phyloP scores from a whole-genome alignment of 1,140 invertebrate species.

The Teleopsis dalmanni region DNA sequence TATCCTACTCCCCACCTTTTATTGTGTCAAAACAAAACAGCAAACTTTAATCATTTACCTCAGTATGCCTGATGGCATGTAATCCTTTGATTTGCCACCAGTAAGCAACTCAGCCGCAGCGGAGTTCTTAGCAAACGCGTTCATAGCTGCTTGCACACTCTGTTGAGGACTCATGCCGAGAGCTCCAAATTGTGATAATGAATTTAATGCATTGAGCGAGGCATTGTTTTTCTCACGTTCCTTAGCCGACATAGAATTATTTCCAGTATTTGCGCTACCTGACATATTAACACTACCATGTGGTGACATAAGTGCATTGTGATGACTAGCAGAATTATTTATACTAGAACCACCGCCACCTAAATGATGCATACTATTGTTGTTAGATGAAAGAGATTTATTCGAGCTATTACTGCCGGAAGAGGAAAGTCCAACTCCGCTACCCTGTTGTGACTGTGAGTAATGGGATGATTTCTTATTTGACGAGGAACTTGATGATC shows the following conservation, averaged over 20 bases:
- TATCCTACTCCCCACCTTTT: constrained; percentile 4
- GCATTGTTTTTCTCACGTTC: constrained; percentile 40
- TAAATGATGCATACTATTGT: constrained; percentile 6
- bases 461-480: too few species aligned
- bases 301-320: constrained; percentile 26
- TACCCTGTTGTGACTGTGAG: constrained; percentile 14
- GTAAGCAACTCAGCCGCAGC: constrained; percentile 15
- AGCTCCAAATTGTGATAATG: constrained; percentile 37
- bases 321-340: constrained; percentile 2
- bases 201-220: constrained; percentile 40
- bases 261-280: neutral
- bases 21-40: constrained; percentile 7
- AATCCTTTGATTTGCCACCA: constrained; percentile 29
- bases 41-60: constrained; percentile 38
- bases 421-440: neutral
- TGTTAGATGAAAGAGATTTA: constrained; percentile 1
- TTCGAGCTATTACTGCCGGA: constrained; percentile 2
- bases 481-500: constrained; percentile 39
- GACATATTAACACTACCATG: constrained; percentile 16
- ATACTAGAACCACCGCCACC: constrained; percentile 1
- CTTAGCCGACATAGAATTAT: constrained; percentile 8
- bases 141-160: constrained; percentile 43
- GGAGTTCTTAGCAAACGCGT: constrained; percentile 37
- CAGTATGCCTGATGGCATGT: constrained; percentile 46
- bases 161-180: constrained; percentile 41